Base-by-base conservation (phyloP, 1,140 invertebrate genomes). In the Sinella curviseta region DNA sequence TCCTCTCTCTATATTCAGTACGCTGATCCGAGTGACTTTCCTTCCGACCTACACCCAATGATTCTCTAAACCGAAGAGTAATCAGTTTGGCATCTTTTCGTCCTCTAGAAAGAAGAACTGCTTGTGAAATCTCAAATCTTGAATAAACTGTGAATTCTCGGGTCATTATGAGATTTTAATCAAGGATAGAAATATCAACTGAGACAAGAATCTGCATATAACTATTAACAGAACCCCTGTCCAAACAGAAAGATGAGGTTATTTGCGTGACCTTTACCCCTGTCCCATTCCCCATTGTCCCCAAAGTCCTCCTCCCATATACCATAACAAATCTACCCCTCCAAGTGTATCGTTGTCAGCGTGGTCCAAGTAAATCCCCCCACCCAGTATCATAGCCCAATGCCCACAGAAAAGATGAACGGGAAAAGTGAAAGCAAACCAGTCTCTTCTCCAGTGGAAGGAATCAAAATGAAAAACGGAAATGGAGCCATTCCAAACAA, bases 391-490 rank as follows among this genome's bases (percentile, higher is more conserved):
- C 24, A 26, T n/a, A 48, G 8, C 8, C 39, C 20, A 16, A 26
- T 26, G 26, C 57, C 57, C 24, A 26, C 57, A 65, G 26, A 65
- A 65, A 70, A 4, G 28, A 70, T 70, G 65, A 70, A 70, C 30
- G 65, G 65, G 12, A 70, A 30, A 31, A 70, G 28, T 14, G 65
- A 65, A 26, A 65, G 4, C 57, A 65, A 26, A 65, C 3, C 28
- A 30, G 31, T 2, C 30, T 14, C 28, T 2, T 30, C 31, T 1
- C 14, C 65, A 4, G 3, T 2, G 8, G 65, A 33, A 31, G 65
- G 31, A 4, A 33, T 70, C n/a, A 70, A 70, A 30, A 30, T 70
- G 65, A 70, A 70, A 33, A 70, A 70, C 31, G 65, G 65, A 8
- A 70, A 70, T n/a, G 31, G 26, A 31, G 8, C 26, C 12, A 70